Evolutionary conservation across 2,888 invertebrate species (phyloP).

Genomic region (Acleris laterana): DNA sequence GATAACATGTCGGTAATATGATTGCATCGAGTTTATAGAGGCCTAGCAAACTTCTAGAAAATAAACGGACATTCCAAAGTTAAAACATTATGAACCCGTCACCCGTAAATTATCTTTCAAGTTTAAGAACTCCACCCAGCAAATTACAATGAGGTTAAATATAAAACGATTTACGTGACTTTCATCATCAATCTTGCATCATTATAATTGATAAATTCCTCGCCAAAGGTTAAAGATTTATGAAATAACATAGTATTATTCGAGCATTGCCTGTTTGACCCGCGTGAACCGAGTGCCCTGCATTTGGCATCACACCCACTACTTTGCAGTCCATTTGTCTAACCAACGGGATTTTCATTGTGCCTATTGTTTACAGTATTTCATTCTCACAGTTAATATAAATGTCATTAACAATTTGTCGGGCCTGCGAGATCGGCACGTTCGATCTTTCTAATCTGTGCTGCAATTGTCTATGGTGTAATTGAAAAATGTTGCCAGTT

Average conservation of each 20-base stretch:
- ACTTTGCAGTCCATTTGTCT: conserved; percentile 27
- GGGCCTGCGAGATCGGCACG: conserved; percentile 17
- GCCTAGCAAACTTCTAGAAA: too few relatives aligned
- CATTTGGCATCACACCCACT: conserved; percentile 33
- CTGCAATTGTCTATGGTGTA: conserved; percentile 19
- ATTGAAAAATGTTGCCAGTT: conserved; percentile 7
- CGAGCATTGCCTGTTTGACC: conserved; percentile 31
- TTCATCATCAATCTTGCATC: not conserved
- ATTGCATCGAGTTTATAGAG: too few relatives aligned
- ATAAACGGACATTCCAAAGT: too few relatives aligned
- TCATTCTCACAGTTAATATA: conserved; percentile 35
- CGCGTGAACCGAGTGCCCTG: conserved; percentile 22
- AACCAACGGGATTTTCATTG: conserved; percentile 35
- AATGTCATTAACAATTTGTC: conserved; percentile 37
- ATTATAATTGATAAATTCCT: conserved; percentile 1
- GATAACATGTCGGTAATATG: too few relatives aligned
- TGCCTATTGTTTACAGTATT: conserved; percentile 32
- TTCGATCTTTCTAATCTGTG: conserved; percentile 18
- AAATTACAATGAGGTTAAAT: not conserved
- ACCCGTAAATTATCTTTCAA: too few relatives aligned
- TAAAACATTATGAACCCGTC: too few relatives aligned
- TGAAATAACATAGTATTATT: conserved; percentile 31
- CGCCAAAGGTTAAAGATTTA: conserved; percentile 23
- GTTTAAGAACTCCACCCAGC: too few relatives aligned
- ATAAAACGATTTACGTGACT: not conserved